Evolutionary conservation across 2,797 vertebrate species (phyloP).

Genomic region (Spheniscus humboldti): DNA sequence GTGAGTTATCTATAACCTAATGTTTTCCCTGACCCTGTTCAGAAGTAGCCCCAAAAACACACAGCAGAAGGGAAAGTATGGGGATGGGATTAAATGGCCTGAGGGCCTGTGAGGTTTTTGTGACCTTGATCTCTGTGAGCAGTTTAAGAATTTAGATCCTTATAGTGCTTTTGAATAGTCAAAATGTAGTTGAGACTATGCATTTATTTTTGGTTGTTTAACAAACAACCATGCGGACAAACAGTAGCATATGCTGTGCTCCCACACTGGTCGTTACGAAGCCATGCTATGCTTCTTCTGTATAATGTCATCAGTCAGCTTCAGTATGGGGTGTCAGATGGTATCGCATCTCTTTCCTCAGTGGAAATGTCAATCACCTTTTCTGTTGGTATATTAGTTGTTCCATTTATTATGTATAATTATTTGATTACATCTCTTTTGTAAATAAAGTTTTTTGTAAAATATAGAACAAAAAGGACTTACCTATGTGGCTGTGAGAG

Average conservation of each 20-base stretch:
- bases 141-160: neutral
- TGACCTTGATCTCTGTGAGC: neutral
- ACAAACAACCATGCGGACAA: neutral
- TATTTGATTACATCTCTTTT: neutral
- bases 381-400: neutral
- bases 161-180: neutral
- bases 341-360: neutral
- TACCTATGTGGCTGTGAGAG: neutral
- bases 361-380: neutral
- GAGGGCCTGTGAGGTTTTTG: neutral
- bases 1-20: neutral
- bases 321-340: neutral
- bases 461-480: neutral
- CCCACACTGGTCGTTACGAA: accelerated
- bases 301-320: neutral
- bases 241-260: neutral
- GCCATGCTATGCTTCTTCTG: neutral
- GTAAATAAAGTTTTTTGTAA: neutral
- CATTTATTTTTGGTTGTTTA: neutral
- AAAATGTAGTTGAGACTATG: neutral
- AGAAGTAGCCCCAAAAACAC: neutral
- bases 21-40: neutral
- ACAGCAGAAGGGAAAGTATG: neutral
- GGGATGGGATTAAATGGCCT: neutral
- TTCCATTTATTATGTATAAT: neutral